phyloP scores from a whole-genome alignment of 2,113 vertebrate species.

The Thermophis baileyi region DNA sequence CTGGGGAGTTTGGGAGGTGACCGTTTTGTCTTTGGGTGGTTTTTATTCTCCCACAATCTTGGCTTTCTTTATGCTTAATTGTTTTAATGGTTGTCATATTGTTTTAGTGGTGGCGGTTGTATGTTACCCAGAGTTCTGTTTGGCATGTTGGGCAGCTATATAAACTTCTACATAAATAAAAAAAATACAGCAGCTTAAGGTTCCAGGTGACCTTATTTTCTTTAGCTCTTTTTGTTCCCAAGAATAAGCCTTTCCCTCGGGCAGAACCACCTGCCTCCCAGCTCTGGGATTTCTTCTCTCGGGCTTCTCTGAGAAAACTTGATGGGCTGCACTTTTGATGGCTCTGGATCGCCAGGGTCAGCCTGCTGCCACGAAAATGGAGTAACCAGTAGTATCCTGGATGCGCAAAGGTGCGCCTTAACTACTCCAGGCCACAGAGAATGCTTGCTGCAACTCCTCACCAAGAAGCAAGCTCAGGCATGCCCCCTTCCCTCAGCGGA shows the following conservation, averaged over 20 bases:
- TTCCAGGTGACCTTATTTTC: background rate
- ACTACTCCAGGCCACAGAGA: fast-evolving
- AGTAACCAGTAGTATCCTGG: no score
- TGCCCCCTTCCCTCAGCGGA: no score
- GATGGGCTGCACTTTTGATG: no score
- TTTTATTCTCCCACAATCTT: background rate
- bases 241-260: background rate
- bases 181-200: fast-evolving
- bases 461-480: fast-evolving
- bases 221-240: background rate
- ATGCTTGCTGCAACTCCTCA: background rate
- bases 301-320: background rate
- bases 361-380: background rate
- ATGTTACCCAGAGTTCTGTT: background rate
- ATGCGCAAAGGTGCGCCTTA: background rate
- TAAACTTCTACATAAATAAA: fast-evolving
- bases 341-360: background rate
- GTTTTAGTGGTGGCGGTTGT: background rate
- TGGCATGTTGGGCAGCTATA: background rate
- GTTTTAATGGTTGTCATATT: background rate
- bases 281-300: no score
- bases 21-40: background rate
- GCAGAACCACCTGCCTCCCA: background rate
- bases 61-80: background rate
- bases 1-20: background rate